These are phyloP conservation scores for Leptocoma aspasia DNA, from an alignment of 2,113 vertebrate species.

Conservation along the genomic window DNA sequence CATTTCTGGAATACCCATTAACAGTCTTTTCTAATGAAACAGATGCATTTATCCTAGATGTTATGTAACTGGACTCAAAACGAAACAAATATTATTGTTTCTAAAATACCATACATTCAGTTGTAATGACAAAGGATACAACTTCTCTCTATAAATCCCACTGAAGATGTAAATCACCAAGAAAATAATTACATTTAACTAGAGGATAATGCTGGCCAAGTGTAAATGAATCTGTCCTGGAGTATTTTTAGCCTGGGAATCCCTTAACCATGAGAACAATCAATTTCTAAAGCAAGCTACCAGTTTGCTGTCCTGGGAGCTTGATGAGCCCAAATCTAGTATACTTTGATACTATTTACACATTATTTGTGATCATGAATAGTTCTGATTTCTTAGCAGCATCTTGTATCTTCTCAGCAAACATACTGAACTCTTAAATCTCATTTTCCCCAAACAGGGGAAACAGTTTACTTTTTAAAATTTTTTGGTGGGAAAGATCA, in stretches of 20 bases:
- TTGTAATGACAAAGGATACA: neutral
- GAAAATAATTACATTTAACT: neutral
- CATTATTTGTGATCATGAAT: neutral
- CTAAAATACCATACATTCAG: neutral
- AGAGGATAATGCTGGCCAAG: neutral
- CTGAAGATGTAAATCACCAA: neutral
- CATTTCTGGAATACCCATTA: neutral
- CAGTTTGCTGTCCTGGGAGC: neutral
- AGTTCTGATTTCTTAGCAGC: neutral
- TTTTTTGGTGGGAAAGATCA: neutral
- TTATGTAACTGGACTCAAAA: neutral
- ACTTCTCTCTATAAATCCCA: neutral
- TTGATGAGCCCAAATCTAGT: neutral
- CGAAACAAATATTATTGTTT: neutral
- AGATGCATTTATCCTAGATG: neutral
- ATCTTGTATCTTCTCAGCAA: neutral
- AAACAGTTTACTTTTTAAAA: neutral
- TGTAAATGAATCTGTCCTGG: neutral
- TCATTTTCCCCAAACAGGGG: neutral
- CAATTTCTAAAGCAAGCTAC: neutral
- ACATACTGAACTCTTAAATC: neutral
- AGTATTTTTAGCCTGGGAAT: conserved; percentile 1
- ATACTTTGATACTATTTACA: neutral
- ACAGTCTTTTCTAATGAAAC: neutral
- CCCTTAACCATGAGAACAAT: neutral